These are phyloP conservation scores for Notarius lentiginosus DNA, from an alignment of 2,113 vertebrate genomes.

Conservation along the genomic window DNA sequence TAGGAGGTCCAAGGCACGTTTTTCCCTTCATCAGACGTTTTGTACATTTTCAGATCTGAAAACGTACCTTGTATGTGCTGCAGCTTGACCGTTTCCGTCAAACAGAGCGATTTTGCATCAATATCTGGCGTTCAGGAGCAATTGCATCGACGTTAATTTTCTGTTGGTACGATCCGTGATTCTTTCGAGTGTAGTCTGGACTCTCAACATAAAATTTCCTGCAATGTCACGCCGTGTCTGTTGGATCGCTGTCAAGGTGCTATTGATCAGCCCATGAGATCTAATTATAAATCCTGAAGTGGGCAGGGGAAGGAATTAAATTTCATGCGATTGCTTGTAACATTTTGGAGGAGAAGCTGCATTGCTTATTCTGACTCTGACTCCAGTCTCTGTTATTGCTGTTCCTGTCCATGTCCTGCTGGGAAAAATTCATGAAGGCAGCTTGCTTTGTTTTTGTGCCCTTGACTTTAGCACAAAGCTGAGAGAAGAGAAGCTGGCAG, in stretches of 20 bases:
- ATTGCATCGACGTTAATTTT: constrained; percentile 43
- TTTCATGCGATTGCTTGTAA: constrained; percentile 55
- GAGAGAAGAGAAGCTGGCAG: neutral
- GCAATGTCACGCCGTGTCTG: constrained; percentile 59
- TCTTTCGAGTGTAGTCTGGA: constrained; percentile 72
- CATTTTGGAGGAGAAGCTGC: constrained; percentile 53
- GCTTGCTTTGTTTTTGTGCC: constrained; percentile 32
- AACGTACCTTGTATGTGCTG: neutral
- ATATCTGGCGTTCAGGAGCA: neutral
- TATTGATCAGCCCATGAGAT: constrained; percentile 68
- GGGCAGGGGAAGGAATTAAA: constrained; percentile 39
- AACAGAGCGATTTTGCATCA: neutral
- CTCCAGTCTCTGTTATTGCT: constrained; percentile 59
- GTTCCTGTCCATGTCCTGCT: constrained; percentile 57
- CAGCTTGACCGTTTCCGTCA: neutral
- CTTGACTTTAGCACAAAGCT: constrained; percentile 25
- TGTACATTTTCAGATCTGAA: neutral
- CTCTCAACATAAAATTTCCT: constrained; percentile 55
- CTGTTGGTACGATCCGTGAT: constrained; percentile 47
- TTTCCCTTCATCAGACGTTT: constrained; percentile 1
- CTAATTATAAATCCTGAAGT: constrained; percentile 59
- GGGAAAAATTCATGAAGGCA: neutral
- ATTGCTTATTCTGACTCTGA: constrained; percentile 38
- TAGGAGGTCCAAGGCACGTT: neutral
- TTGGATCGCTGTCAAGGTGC: constrained; percentile 64